These are phyloP conservation scores for Drosophila bunnanda DNA, from an alignment of 2,888 invertebrate genomes.

Conservation along the genomic window DNA sequence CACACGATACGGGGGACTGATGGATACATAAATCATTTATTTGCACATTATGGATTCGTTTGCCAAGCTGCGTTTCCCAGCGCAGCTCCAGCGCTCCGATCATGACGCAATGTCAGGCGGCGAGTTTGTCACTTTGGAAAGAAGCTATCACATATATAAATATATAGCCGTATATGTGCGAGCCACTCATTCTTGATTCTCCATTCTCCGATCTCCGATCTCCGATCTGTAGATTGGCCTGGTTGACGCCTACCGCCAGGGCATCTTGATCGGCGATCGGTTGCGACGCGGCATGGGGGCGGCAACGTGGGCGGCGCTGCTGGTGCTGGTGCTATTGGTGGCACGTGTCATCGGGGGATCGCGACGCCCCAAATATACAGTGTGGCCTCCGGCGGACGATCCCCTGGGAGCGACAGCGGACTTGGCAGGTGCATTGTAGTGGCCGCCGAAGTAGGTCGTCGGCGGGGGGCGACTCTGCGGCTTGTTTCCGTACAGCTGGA, in stretches of 20 bases:
- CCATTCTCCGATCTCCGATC: slow-evolving; percentile 1
- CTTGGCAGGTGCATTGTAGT: slow-evolving; percentile 65
- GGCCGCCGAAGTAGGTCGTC: slow-evolving; percentile 73
- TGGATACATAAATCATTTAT: slow-evolving; percentile 49
- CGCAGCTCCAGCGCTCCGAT: slow-evolving; percentile 22
- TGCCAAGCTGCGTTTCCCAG: slow-evolving; percentile 16
- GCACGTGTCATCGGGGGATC: slow-evolving; percentile 57
- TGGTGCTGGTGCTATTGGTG: slow-evolving; percentile 19
- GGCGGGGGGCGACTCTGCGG: slow-evolving; percentile 52
- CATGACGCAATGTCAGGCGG: slow-evolving; percentile 39
- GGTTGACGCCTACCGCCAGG: slow-evolving; percentile 81
- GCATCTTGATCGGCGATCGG: slow-evolving; percentile 83
- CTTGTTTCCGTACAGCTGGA: slow-evolving; percentile 72
- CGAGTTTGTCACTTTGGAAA: slow-evolving; percentile 23
- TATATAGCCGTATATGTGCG: slow-evolving; percentile 7
- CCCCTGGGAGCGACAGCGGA: neutral
- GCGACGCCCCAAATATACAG: slow-evolving; percentile 73
- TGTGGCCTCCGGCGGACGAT: slow-evolving; percentile 45
- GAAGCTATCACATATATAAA: slow-evolving; percentile 15
- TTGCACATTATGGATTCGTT: slow-evolving; percentile 45
- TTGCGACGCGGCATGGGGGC: slow-evolving; percentile 78
- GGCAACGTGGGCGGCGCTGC: slow-evolving; percentile 36
- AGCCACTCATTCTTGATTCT: slow-evolving; percentile 32
- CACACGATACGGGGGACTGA: slow-evolving; percentile 25
- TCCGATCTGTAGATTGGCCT: slow-evolving; percentile 7